A percentile compares a stretch with the other conserved stretches of the same genome.
Evolutionary conservation across 2,888 invertebrate species (phyloP).

Genomic region (Cephus nigrinus): DNA sequence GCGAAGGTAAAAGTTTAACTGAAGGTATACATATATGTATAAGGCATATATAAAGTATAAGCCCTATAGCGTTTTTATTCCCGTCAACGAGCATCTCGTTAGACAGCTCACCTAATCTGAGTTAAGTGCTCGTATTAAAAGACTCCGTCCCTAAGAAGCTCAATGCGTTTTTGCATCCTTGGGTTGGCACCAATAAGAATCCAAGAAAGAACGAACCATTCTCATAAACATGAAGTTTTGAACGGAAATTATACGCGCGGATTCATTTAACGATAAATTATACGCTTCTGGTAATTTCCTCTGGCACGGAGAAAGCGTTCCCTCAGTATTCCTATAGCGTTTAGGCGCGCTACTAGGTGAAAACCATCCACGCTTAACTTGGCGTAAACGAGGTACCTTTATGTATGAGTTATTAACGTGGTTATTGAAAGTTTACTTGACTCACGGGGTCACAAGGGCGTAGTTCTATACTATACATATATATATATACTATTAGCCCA

Average conservation of each 20-base stretch:
- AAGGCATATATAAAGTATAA: too few species aligned
- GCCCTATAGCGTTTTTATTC: background rate
- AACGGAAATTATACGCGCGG: background rate
- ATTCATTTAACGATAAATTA: background rate
- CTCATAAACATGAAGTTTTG: background rate
- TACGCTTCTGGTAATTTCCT: background rate
- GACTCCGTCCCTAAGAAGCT: background rate
- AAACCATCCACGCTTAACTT: background rate
- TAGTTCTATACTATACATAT: background rate
- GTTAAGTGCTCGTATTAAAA: constrained; percentile 41
- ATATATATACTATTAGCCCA: background rate
- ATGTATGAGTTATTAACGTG: background rate
- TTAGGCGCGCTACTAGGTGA: background rate
- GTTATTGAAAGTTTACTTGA: background rate
- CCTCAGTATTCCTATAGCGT: background rate
- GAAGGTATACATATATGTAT: too few species aligned
- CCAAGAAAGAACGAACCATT: background rate
- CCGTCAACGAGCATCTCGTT: background rate
- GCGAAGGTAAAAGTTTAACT: too few species aligned
- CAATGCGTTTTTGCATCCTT: too few species aligned
- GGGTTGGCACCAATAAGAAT: background rate
- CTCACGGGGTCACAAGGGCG: background rate
- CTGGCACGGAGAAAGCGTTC: background rate
- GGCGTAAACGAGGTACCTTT: background rate
- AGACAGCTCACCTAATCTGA: constrained; percentile 44